phyloP scores from a whole-genome alignment of 2,888 invertebrate genomes.

The Mesoligia furuncula region DNA sequence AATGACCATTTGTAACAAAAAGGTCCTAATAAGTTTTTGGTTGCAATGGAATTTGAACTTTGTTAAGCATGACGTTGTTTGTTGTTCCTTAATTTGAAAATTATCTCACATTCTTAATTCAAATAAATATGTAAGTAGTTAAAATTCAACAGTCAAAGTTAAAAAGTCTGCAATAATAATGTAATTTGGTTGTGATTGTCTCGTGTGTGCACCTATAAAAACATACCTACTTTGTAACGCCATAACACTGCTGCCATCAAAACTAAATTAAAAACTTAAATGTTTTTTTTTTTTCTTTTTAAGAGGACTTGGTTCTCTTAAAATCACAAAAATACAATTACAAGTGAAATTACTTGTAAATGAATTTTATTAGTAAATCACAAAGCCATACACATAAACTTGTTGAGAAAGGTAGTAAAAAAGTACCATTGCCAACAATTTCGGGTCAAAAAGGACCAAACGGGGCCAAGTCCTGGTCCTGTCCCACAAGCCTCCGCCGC shows the following conservation, averaged over 20 bases:
- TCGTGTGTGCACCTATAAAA: neutral
- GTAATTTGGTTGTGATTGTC: too few relatives aligned
- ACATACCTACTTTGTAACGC: neutral
- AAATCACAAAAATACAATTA: neutral
- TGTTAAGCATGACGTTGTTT: neutral
- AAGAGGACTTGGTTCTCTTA: too few relatives aligned
- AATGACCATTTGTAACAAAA: too few relatives aligned
- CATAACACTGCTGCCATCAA: neutral
- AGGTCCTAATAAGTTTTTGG: too few relatives aligned
- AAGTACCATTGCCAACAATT: too few relatives aligned
- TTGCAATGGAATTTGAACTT: neutral
- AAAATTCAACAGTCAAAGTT: too few relatives aligned
- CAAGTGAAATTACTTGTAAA: too few relatives aligned
- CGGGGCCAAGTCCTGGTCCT: constrained; percentile 25
- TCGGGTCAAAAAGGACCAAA: neutral
- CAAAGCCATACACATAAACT: too few relatives aligned
- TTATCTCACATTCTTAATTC: neutral
- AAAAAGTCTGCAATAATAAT: too few relatives aligned
- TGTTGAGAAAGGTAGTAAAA: neutral
- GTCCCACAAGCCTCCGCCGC: constrained; percentile 30
- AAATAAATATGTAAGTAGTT: neutral
- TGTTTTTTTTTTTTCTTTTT: neutral
- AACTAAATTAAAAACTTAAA: neutral
- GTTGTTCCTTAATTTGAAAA: neutral
- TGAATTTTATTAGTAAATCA: neutral